These are phyloP conservation scores for Felis chaus DNA, from an alignment of 2,113 vertebrate species.

Conservation along the genomic window DNA sequence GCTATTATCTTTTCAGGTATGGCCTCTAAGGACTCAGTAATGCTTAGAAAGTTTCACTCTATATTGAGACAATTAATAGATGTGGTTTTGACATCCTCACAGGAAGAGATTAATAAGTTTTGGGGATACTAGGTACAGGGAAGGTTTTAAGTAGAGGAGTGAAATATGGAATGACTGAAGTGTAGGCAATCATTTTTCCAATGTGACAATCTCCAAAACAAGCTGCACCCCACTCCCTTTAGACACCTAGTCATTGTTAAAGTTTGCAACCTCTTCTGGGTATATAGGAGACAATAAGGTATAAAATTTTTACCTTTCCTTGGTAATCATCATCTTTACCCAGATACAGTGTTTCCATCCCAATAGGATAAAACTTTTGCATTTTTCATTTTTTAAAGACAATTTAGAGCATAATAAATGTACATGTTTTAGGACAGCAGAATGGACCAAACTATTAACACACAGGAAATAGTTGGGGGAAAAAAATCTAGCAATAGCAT, in stretches of 20 bases:
- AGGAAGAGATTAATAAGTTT: not conserved
- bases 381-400: not conserved
- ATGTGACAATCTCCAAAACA: not conserved
- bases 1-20: not conserved
- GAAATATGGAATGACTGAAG: not conserved
- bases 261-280: not conserved
- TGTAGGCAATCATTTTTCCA: not conserved
- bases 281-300: not conserved
- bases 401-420: not conserved
- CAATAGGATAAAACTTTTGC: not conserved
- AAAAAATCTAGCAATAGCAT: not conserved
- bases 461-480: accelerated
- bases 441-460: not conserved
- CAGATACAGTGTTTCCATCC: not conserved
- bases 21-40: not conserved
- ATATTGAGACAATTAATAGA: not conserved
- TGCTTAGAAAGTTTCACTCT: not conserved
- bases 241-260: not conserved
- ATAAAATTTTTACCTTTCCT: not conserved
- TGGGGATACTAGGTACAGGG: not conserved
- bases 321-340: not conserved
- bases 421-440: not conserved
- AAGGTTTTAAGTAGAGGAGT: not conserved
- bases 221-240: not conserved
- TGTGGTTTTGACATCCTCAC: not conserved